Evolutionary conservation across 2,113 vertebrate genomes (phyloP).

Genomic region (Hemibagrus wyckioides): DNA sequence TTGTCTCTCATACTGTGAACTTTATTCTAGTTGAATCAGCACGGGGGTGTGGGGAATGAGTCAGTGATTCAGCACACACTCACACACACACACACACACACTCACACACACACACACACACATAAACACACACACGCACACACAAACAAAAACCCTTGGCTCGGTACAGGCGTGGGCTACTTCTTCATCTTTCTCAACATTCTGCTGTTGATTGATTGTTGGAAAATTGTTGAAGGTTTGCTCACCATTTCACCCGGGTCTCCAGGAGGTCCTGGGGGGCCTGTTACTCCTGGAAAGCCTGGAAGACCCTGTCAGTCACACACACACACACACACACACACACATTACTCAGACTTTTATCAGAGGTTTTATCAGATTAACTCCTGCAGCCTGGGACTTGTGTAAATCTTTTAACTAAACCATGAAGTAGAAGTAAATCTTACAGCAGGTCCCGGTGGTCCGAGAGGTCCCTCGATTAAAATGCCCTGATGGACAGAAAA

Average conservation of each 20-base stretch:
- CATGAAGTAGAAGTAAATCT: conserved; percentile 48
- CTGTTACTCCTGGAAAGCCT: conserved; percentile 69
- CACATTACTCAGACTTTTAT: conserved; percentile 10
- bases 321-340: conserved; percentile 25
- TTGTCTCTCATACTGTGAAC: not conserved
- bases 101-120: conserved; percentile 32
- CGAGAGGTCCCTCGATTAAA: conserved; percentile 74
- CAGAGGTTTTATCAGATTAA: not conserved
- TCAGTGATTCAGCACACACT: conserved; percentile 25
- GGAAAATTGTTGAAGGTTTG: conserved; percentile 4
- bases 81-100: conserved; percentile 33
- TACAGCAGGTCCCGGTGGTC: conserved; percentile 77
- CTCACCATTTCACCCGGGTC: conserved; percentile 84
- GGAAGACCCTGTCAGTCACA: conserved; percentile 65
- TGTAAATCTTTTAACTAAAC: not conserved
- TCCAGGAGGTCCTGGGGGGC: conserved; percentile 80
- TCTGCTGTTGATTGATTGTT: not conserved
- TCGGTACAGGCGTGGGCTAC: not conserved
- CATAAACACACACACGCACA: conserved; percentile 3
- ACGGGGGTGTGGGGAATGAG: conserved; percentile 26
- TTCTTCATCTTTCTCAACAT: not conserved
- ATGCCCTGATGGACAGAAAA: conserved; percentile 72
- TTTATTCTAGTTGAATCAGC: conserved; percentile 8
- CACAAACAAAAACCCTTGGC: not conserved
- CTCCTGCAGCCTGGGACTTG: not conserved